Conservation (phyloP, 2,888 invertebrate genomes). For the Atethmia centrago region DNA sequence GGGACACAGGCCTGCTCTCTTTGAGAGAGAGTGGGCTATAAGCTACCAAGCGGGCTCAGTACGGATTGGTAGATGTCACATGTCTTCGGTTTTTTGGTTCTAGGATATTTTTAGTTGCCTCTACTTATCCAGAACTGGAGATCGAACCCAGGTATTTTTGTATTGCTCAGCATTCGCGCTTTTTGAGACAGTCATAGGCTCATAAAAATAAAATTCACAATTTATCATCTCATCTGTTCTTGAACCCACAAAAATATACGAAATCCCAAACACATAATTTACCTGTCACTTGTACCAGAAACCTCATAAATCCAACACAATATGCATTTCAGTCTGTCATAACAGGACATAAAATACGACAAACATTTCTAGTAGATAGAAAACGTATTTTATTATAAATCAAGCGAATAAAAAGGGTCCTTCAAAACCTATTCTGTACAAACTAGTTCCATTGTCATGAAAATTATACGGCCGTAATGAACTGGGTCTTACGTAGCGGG, state of each 20-base stretch:
- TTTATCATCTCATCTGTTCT: constrained; percentile 24
- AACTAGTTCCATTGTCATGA: constrained; percentile 71
- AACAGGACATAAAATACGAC: constrained; percentile 36
- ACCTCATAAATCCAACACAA: constrained; percentile 46
- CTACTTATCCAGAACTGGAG: no score
- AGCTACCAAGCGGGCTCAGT: no score
- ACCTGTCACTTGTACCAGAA: constrained; percentile 27
- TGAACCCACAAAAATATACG: constrained; percentile 25
- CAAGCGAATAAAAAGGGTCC: constrained; percentile 55
- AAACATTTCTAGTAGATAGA: constrained; percentile 14
- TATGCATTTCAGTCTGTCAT: constrained; percentile 46
- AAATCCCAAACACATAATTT: constrained; percentile 33
- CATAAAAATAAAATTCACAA: constrained; percentile 3
- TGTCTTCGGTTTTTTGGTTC: no score
- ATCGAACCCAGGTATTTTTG: no score
- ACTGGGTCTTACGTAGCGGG: constrained; percentile 35
- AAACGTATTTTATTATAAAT: constrained; percentile 27
- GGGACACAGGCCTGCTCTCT: no score
- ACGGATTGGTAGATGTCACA: no score
- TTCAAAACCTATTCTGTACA: constrained; percentile 47
- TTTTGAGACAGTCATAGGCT: neutral
- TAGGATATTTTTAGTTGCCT: no score
- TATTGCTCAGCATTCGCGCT: no score
- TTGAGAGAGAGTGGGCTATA: no score
- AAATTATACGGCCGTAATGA: constrained; percentile 62